phyloP scores from a whole-genome alignment of 2,888 invertebrate genomes.

The Euzophera pinguis region DNA sequence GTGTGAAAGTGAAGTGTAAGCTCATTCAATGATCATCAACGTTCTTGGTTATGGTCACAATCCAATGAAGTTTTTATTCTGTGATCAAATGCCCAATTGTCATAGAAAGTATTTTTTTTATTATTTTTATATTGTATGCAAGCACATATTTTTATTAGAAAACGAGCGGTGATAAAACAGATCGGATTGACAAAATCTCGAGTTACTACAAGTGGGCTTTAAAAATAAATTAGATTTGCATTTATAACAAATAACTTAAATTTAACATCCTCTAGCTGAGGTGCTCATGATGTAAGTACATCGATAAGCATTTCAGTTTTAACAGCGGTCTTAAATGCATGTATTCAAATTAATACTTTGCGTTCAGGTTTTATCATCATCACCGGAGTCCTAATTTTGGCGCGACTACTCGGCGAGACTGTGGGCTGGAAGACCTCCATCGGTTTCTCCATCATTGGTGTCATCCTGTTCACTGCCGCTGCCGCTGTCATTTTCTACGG shows the following conservation, averaged over 20 bases:
- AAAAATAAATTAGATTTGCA: too few relatives aligned
- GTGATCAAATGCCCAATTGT: neutral
- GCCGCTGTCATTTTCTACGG: constrained; percentile 82
- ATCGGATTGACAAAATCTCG: too few relatives aligned
- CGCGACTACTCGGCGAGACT: constrained; percentile 80
- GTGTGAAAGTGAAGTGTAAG: constrained; percentile 36
- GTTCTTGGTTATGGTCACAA: constrained; percentile 14
- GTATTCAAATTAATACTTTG: neutral
- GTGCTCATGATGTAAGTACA: too few relatives aligned
- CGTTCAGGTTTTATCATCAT: constrained; percentile 81
- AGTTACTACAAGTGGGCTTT: too few relatives aligned
- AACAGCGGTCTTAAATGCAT: neutral
- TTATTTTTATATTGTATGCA: neutral
- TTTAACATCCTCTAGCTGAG: too few relatives aligned
- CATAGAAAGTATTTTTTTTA: neutral
- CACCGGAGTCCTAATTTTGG: constrained; percentile 80
- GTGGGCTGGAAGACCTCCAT: constrained; percentile 82
- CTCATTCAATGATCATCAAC: constrained; percentile 30
- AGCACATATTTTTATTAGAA: too few relatives aligned
- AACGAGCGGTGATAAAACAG: too few relatives aligned
- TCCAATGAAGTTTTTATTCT: neutral
- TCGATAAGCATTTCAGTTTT: too few relatives aligned
- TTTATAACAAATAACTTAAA: too few relatives aligned
- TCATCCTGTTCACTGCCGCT: constrained; percentile 82
- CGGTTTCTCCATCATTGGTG: constrained; percentile 81